Percentiles rank a stretch among this genome's conserved stretches.
Conservation (phyloP, 2,113 vertebrate species). For the Platycercus adscitus region DNA sequence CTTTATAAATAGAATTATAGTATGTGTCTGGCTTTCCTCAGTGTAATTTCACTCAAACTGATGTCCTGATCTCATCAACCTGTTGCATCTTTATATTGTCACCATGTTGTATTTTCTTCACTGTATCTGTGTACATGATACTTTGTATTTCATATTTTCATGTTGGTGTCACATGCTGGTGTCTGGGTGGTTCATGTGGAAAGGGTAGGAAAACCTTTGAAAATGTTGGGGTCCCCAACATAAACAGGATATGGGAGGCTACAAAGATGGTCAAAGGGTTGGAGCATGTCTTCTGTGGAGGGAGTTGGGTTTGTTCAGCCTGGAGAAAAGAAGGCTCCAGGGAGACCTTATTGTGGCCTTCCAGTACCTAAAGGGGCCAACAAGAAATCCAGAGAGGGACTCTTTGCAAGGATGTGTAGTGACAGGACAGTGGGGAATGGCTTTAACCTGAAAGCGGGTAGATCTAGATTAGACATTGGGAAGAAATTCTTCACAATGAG, state of each 20-base stretch:
- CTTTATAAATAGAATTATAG: background rate
- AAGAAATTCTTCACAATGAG: background rate
- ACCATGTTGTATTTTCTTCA: background rate
- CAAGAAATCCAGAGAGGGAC: background rate
- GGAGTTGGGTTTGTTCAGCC: background rate
- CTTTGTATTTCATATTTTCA: background rate
- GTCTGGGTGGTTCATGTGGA: background rate
- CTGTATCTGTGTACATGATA: background rate
- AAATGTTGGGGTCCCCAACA: background rate
- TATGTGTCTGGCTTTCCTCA: background rate
- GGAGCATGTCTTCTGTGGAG: background rate
- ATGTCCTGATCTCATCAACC: background rate
- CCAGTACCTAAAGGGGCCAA: background rate
- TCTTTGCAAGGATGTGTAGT: background rate
- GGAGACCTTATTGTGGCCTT: background rate
- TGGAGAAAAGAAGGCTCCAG: background rate
- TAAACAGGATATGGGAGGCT: background rate
- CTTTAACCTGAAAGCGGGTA: background rate
- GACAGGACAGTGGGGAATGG: background rate
- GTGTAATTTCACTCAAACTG: background rate
- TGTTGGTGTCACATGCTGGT: background rate
- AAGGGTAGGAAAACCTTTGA: background rate
- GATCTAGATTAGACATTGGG: background rate
- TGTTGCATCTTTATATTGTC: background rate
- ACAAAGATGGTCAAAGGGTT: background rate